Evolutionary conservation across 1,140 invertebrate genomes (phyloP), one percentile per base, ranked within the genome.

Genomic region (Trachymyrmex cornetzi): DNA sequence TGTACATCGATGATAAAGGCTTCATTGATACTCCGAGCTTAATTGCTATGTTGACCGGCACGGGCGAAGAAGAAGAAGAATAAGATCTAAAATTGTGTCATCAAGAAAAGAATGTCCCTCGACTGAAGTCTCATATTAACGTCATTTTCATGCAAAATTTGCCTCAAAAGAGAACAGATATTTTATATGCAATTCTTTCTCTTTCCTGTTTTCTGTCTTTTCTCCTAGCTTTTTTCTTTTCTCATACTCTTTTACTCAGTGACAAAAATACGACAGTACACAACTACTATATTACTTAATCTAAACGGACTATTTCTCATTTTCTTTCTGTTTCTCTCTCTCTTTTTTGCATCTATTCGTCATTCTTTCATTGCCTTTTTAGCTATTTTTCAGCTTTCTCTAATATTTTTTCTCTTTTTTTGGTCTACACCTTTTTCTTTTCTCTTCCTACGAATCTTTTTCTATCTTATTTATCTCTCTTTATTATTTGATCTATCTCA

Each of bases 1-100:
- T 99, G 96, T 98, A 98, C 44, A 98, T 99, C 93, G 98, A 99
- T 95, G 98, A 98, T 94, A 98, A 98, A 92, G 98, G 98, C 93
- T 97, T 97, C 96, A 98, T 99, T 93, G 98, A 99, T 96, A 99
- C 98, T 94, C 96, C 96, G 87, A 97, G 97, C 93, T 97, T 99
- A 91, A 98, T 99, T 95, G 96, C 96, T 93, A 97, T 98, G 96
- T 96, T 99, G 91, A 99, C 98, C 90, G 98, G 98, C 94, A 97
- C 97, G 93, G 97, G 96, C 87, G 97, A 97, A 87, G 97, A 98
- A 64, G 98, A 97, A 59, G 97, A 97, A 90, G 97, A 96, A 34
- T 86, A 80, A 86, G 48, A 69, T 44, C 74, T 53, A 24, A 34
- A 86, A 27, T 67, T 80, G 24, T 50, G 53, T 69, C 22, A 38